Conservation (phyloP, 2,797 vertebrate genomes). For the Vireo griseus region DNA sequence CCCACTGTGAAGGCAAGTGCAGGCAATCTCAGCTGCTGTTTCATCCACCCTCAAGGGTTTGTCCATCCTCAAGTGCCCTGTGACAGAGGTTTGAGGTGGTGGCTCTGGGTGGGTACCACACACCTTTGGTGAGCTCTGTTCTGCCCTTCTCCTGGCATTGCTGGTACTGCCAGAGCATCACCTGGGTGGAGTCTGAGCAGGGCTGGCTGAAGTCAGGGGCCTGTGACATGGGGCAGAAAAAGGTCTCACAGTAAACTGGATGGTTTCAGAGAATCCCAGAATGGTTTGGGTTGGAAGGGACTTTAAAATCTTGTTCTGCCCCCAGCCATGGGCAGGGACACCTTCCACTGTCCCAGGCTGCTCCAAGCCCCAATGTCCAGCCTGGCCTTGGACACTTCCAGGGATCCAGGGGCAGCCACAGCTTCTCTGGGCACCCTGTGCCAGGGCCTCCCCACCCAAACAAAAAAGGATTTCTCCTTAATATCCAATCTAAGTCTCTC, state of each 20-base stretch:
- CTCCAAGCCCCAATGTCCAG: background rate
- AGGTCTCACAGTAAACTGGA: background rate
- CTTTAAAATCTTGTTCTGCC: background rate
- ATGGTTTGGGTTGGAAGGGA: background rate
- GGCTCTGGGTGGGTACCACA: fast-evolving
- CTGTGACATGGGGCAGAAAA: background rate
- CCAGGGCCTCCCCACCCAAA: background rate
- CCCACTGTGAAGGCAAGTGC: background rate
- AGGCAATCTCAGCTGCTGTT: background rate
- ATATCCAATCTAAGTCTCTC: background rate
- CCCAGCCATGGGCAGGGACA: background rate
- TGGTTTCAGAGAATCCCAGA: background rate
- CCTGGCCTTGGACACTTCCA: background rate
- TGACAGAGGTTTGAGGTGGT: background rate
- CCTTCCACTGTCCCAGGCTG: fast-evolving
- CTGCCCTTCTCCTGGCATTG: background rate
- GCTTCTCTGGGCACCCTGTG: background rate
- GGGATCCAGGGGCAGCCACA: background rate
- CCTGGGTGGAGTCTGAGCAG: background rate
- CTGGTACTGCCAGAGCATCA: background rate
- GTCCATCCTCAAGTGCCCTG: background rate
- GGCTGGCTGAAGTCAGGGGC: background rate
- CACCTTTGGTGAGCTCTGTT: background rate
- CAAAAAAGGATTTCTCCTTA: background rate
- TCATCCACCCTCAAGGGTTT: too few species aligned